A percentile compares a stretch with the other conserved stretches of the same genome.
phyloP scores from a whole-genome alignment of 2,888 invertebrate genomes.

The Drosophila kuntzei region DNA sequence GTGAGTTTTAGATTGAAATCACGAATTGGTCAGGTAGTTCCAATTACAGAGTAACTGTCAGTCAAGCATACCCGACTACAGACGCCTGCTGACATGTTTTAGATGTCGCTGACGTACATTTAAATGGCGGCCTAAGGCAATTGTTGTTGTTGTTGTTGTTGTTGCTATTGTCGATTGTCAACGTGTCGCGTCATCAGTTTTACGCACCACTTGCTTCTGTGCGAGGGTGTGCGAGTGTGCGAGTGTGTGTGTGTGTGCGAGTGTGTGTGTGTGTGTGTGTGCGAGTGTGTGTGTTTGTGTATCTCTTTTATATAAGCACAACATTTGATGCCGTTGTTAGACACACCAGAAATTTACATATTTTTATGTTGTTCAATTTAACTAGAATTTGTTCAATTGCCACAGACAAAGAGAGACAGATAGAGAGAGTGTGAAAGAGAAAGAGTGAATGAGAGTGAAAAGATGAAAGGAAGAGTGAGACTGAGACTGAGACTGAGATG shows the following conservation, averaged over 20 bases:
- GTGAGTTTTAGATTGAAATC: not conserved
- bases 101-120: conserved; percentile 30
- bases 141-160: conserved; percentile 20
- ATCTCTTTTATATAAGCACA: conserved; percentile 17
- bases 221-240: too few relatives aligned
- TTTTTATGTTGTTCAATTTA: conserved; percentile 62
- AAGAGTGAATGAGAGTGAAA: not conserved
- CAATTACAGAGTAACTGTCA: not conserved
- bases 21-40: not conserved
- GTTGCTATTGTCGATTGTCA: conserved; percentile 56
- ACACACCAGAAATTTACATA: conserved; percentile 59
- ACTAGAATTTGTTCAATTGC: conserved; percentile 45
- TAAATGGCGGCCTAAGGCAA: conserved; percentile 45
- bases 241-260: not conserved
- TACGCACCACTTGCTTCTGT: conserved; percentile 70
- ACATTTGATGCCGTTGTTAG: conserved; percentile 35
- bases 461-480: not conserved
- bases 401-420: not conserved
- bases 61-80: not conserved
- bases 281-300: conserved; percentile 8
- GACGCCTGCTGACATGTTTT: conserved; percentile 5
- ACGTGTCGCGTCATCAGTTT: conserved; percentile 77
- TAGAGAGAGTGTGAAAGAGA: not conserved
- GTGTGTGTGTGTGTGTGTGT: not conserved
- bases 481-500: not conserved